phyloP scores from a whole-genome alignment of 2,113 vertebrate genomes.

The Nasalis larvatus region DNA sequence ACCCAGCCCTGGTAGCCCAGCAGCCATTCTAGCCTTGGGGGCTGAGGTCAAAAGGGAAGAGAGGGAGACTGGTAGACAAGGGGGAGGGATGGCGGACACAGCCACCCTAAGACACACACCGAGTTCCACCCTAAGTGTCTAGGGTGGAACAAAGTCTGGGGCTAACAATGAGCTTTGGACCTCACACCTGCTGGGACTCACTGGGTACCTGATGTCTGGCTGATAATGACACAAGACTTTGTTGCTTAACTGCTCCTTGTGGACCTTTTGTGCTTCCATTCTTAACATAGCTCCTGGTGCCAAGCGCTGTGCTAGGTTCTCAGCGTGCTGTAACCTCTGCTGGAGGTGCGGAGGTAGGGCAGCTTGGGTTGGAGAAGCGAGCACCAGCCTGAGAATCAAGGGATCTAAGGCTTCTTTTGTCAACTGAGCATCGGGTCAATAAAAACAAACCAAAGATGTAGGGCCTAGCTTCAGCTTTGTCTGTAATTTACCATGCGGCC shows the following conservation, averaged over 20 bases:
- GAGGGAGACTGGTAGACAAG: not conserved
- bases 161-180: not conserved
- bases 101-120: too few relatives aligned
- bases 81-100: not conserved
- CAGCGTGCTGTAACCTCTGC: not conserved
- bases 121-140: not conserved
- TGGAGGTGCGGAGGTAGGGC: not conserved
- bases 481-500: not conserved
- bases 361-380: not conserved
- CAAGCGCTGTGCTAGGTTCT: not conserved
- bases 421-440: not conserved
- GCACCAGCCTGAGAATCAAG: not conserved
- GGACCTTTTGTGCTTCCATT: not conserved
- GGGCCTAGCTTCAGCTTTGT: not conserved
- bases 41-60: not conserved
- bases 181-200: not conserved
- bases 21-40: slow-evolving; percentile 7
- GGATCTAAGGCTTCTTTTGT: not conserved
- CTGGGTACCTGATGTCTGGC: not conserved
- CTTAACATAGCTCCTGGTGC: not conserved
- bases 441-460: not conserved
- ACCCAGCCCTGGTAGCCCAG: not conserved
- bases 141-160: not conserved
- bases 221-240: not conserved
- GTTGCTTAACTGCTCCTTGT: not conserved